Evolutionary conservation across 2,888 invertebrate genomes (phyloP).

Genomic region (Daptonema setosum): DNA sequence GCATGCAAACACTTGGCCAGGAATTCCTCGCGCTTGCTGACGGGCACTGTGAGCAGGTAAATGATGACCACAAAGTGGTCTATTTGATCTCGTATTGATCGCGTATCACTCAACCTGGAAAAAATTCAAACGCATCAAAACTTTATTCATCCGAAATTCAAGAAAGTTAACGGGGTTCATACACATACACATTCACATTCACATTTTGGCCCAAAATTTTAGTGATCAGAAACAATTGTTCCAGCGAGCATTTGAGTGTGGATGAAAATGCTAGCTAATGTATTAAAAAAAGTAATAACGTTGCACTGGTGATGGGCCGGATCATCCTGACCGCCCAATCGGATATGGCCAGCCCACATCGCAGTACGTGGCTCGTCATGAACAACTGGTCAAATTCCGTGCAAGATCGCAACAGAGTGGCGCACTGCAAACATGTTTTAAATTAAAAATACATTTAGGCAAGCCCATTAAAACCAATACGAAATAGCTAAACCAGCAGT

Average conservation of each 20-base stretch:
- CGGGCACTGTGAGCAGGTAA: constrained; percentile 16
- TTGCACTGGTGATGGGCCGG: constrained; percentile 13
- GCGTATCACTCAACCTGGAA: not conserved
- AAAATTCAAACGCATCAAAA: too few species aligned
- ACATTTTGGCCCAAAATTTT: too few species aligned
- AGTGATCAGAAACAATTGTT: too few species aligned
- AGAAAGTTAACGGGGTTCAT: too few species aligned
- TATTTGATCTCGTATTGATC: constrained; percentile 13
- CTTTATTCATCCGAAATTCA: too few species aligned
- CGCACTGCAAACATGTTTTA: constrained; percentile 10
- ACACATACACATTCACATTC: too few species aligned
- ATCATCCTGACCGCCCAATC: constrained; percentile 19
- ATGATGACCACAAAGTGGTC: constrained; percentile 21
- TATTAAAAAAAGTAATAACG: too few species aligned
- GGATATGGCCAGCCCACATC: constrained; percentile 17
- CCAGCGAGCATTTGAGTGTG: too few species aligned
- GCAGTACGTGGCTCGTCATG: constrained; percentile 19
- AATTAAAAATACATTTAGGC: not conserved
- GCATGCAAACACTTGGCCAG: constrained; percentile 9
- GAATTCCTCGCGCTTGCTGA: constrained; percentile 16
- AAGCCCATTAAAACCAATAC: too few species aligned
- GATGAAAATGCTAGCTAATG: too few species aligned
- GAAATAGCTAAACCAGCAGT: too few species aligned
- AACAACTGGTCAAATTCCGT: constrained; percentile 18
- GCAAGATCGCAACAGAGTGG: constrained; percentile 16